phyloP scores from a whole-genome alignment of 2,797 vertebrate genomes.

The Petrocephalus schoutedeni region DNA sequence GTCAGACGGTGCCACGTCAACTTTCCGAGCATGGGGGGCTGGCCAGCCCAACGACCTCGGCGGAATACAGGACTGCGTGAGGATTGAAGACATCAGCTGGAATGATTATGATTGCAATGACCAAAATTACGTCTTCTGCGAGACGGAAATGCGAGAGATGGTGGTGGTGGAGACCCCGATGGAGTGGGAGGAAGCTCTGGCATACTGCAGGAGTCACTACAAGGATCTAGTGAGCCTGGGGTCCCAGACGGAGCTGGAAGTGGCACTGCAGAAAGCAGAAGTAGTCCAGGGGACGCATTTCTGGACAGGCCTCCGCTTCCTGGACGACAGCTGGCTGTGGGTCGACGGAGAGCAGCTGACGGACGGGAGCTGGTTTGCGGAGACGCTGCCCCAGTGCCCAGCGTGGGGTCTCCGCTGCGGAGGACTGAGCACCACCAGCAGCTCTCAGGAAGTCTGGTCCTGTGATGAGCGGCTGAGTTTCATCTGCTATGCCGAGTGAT shows the following conservation, averaged over 20 bases:
- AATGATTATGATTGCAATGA: not conserved
- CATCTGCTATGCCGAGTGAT: conserved; percentile 6
- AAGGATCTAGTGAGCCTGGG: not conserved
- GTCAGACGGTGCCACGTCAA: not conserved
- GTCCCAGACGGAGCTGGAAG: not conserved
- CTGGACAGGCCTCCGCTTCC: conserved; percentile 26
- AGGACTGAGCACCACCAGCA: not conserved
- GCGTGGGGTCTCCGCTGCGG: not conserved
- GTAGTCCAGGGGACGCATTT: not conserved
- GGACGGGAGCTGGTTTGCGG: not conserved
- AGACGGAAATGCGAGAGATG: not conserved
- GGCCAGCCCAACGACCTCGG: not conserved
- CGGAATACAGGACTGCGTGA: not conserved
- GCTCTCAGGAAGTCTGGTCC: not conserved
- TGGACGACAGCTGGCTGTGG: conserved; percentile 21
- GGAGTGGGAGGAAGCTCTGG: not conserved
- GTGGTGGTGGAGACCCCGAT: not conserved
- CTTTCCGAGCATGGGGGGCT: not conserved
- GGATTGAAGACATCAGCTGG: not conserved
- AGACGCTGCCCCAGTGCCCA: conserved; percentile 1
- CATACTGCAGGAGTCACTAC: not conserved
- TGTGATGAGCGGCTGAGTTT: conserved; percentile 19
- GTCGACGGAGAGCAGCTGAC: conserved; percentile 1
- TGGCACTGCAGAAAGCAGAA: not conserved
- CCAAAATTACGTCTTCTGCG: not conserved